A percentile compares a stretch with the other conserved stretches of the same genome.
Conservation (phyloP, 1,140 invertebrate species). For the Drosophila malerkotliana region DNA sequence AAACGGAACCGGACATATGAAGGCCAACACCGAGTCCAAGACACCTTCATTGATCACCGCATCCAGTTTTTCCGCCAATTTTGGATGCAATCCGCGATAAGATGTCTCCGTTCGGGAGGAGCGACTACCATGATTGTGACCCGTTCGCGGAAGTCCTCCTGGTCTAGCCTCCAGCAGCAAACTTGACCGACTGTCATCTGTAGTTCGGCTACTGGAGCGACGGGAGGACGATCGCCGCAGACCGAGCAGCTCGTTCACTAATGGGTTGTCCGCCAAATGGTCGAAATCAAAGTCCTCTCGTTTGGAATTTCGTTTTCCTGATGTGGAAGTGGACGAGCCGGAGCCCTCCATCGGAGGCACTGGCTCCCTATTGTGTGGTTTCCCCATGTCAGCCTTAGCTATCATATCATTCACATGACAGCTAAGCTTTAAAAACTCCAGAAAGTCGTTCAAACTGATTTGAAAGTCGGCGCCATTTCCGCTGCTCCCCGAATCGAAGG, state of each 20-base stretch:
- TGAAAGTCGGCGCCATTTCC: constrained; percentile 58
- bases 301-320: constrained; percentile 57
- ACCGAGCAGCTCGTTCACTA: constrained; percentile 65
- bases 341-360: constrained; percentile 58
- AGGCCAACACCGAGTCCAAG: constrained; percentile 90
- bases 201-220: constrained; percentile 14
- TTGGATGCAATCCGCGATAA: constrained; percentile 68
- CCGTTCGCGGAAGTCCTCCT: constrained; percentile 19
- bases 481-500: constrained; percentile 16
- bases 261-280: constrained; percentile 62
- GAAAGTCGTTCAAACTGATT: constrained; percentile 81
- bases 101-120: constrained; percentile 27
- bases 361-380: constrained; percentile 57
- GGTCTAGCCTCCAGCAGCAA: constrained; percentile 27
- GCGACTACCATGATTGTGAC: constrained; percentile 35
- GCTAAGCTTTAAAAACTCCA: constrained; percentile 82
- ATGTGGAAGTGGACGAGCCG: not conserved
- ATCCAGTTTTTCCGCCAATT: constrained; percentile 75
- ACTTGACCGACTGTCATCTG: constrained; percentile 29
- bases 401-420: constrained; percentile 83
- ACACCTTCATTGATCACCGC: constrained; percentile 90
- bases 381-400: constrained; percentile 61
- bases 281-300: constrained; percentile 67
- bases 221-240: constrained; percentile 31
- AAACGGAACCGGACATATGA: constrained; percentile 84